A percentile compares a stretch with the other conserved stretches of the same genome.
Evolutionary conservation across 2,113 vertebrate genomes (phyloP).

Genomic region (Anoura caudifer): DNA sequence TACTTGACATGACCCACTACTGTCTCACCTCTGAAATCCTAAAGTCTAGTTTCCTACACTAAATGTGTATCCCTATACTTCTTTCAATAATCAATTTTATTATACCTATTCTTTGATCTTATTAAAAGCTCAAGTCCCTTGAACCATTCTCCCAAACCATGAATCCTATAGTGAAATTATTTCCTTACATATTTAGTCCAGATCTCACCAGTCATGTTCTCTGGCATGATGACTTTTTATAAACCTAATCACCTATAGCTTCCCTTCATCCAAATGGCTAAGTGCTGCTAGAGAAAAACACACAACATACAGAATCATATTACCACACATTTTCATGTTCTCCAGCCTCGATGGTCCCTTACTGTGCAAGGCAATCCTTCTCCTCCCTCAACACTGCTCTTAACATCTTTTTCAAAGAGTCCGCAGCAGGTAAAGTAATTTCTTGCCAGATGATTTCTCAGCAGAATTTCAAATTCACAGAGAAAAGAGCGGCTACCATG

Average conservation of each 20-base stretch:
- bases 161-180: background rate
- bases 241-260: background rate
- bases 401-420: background rate
- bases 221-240: background rate
- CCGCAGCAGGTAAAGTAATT: background rate
- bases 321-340: background rate
- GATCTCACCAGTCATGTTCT: background rate
- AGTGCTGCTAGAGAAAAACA: background rate
- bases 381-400: background rate
- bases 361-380: background rate
- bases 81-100: background rate
- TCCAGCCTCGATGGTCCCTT: background rate
- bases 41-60: background rate
- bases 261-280: background rate
- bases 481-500: background rate
- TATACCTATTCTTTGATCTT: background rate
- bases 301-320: background rate
- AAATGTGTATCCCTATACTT: background rate
- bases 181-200: background rate
- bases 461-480: background rate
- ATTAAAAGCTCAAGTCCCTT: background rate
- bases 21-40: background rate
- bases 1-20: background rate
- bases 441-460: background rate
- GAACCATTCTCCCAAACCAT: background rate